These are phyloP conservation scores for Melolontha melolontha DNA, from an alignment of 2,888 invertebrate species.

Conservation along the genomic window DNA sequence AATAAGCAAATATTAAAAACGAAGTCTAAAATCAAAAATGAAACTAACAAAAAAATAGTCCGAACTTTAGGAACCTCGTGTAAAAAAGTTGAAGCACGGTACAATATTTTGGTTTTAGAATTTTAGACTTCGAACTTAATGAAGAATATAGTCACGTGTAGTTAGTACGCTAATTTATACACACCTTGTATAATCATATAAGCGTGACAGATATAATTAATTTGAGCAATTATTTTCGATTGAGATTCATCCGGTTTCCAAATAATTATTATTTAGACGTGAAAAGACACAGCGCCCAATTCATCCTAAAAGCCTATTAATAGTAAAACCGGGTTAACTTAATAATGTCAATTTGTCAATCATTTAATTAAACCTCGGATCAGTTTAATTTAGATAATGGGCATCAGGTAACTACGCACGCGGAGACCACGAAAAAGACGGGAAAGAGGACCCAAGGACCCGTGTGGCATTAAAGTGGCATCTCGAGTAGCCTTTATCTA, in stretches of 20 bases:
- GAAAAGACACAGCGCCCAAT: conserved; percentile 58
- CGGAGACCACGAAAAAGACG: conserved; percentile 49
- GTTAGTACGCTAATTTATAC: too few relatives aligned
- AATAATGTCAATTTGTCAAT: conserved; percentile 61
- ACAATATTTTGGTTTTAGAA: too few relatives aligned
- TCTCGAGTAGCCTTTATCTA: conserved; percentile 61
- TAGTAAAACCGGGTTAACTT: conserved; percentile 50
- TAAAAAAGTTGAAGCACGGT: too few relatives aligned
- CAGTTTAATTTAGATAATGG: conserved; percentile 59
- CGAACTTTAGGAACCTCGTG: too few relatives aligned
- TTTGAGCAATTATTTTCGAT: conserved; percentile 22
- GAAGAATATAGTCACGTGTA: too few relatives aligned
- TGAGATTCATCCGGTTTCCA: background rate
- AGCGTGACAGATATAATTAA: conserved; percentile 17
- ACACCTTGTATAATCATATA: too few relatives aligned
- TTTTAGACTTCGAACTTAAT: too few relatives aligned
- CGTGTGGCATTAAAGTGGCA: conserved; percentile 57
- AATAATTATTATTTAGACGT: conserved; percentile 43
- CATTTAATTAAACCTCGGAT: conserved; percentile 62
- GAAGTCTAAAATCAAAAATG: too few relatives aligned
- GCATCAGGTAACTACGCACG: conserved; percentile 46
- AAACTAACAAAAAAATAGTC: too few relatives aligned
- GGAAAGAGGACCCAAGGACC: conserved; percentile 14
- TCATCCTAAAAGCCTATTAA: conserved; percentile 60
- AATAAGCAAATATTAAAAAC: too few relatives aligned